These are phyloP conservation scores for Epizoanthus illoricatus DNA, from an alignment of 92 coral and sea anemone species.

Conservation along the genomic window DNA sequence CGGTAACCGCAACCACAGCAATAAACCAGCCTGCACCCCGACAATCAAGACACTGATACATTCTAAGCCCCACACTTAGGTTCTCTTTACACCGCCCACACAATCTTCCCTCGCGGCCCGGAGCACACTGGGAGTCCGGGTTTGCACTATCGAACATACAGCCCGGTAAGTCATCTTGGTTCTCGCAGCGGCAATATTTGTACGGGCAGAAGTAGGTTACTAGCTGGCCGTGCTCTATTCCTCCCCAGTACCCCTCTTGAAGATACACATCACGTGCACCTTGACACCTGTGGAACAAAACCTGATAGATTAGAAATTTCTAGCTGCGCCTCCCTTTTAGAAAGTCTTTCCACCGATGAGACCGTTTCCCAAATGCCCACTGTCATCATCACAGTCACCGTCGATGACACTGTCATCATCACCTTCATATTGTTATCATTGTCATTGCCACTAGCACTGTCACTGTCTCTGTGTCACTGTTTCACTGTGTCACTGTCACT, in stretches of 20 bases:
- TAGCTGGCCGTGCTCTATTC: conserved; percentile 63
- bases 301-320: neutral
- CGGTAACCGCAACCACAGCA: conserved; percentile 52
- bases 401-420: too few species aligned
- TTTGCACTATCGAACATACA: conserved; percentile 69
- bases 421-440: too few species aligned
- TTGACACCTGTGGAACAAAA: conserved; percentile 57
- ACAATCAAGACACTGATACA: conserved; percentile 63
- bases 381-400: too few species aligned
- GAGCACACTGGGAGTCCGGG: conserved; percentile 65
- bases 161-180: conserved; percentile 52
- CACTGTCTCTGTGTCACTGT: too few species aligned
- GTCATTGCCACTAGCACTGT: too few species aligned
- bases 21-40: conserved; percentile 58
- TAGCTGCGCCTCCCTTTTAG: neutral
- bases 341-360: neutral
- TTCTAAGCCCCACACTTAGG: conserved; percentile 72
- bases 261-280: conserved; percentile 67
- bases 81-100: conserved; percentile 78
- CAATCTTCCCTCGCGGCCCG: conserved; percentile 71
- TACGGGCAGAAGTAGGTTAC: conserved; percentile 84
- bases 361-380: neutral
- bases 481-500: too few species aligned
- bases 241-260: conserved; percentile 91
- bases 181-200: conserved; percentile 72